Conservation (phyloP, 2,888 invertebrate species). For the Apantesis nais region DNA sequence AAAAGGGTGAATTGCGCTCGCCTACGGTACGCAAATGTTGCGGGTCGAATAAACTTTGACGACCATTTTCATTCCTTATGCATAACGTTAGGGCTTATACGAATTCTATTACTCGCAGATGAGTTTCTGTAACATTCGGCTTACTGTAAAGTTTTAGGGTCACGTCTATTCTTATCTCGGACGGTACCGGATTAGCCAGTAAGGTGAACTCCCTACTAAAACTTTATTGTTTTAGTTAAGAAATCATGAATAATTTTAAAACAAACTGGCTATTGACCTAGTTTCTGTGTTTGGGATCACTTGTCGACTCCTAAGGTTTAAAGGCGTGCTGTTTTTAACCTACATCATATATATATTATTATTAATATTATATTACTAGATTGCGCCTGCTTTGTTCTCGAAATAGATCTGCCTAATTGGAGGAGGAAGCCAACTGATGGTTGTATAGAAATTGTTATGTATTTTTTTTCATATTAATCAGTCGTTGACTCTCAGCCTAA, state of each 20-base stretch:
- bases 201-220: slow-evolving; percentile 3
- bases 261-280: background rate
- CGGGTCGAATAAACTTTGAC: slow-evolving; percentile 51
- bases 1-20: slow-evolving; percentile 53
- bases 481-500: too few relatives aligned
- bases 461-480: too few relatives aligned
- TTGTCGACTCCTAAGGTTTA: background rate
- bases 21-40: slow-evolving; percentile 49
- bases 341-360: too few relatives aligned
- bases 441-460: too few relatives aligned
- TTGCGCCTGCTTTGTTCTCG: too few relatives aligned
- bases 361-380: too few relatives aligned
- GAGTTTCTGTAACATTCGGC: slow-evolving; percentile 23
- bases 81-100: slow-evolving; percentile 32
- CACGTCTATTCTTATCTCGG: slow-evolving; percentile 16
- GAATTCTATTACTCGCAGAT: slow-evolving; percentile 30
- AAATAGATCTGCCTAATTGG: too few relatives aligned
- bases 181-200: slow-evolving; percentile 7
- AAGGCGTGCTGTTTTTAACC: too few relatives aligned
- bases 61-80: slow-evolving; percentile 50
- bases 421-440: too few relatives aligned
- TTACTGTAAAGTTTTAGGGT: slow-evolving; percentile 20
- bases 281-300: background rate
- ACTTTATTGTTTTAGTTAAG: slow-evolving; percentile 1
- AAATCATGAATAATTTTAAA: background rate